Evolutionary conservation across 92 coral and sea anemone genomes (phyloP), one percentile per base, ranked within the genome.

Genomic region (Paramuricea clavata): DNA sequence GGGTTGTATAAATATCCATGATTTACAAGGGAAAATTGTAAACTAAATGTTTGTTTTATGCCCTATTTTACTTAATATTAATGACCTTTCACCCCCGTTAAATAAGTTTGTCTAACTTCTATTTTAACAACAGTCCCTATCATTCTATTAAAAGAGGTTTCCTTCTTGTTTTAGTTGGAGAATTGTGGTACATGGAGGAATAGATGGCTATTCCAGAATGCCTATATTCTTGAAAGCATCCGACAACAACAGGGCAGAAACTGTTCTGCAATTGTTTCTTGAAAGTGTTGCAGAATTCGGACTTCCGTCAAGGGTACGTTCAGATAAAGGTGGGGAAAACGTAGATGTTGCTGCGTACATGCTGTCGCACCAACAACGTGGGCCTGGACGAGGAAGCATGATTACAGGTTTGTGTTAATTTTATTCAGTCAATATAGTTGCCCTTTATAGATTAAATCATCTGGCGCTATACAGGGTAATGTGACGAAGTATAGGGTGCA

Each of bases 381-480:
- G 65, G 26, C 65, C 65, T 17, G 65, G 65, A 57, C 65, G 65
- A 23, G 65, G 65, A 17, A 57, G 65, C 26, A 57, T 57, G 65
- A 57, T 57, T 10, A 57, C 65, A 57, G 65, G 65, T 22, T 10
- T 16, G 26, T 17, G 65, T n/a, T n/a, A n/a, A n/a, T n/a, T n/a
- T n/a, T n/a, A n/a, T n/a, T n/a, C n/a, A n/a, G n/a, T n/a, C n/a
- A n/a, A n/a, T n/a, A n/a, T n/a, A n/a, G n/a, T n/a, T n/a, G n/a
- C n/a, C n/a, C n/a, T 57, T 23, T 57, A 57, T 57, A 16, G 49
- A 42, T 57, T 57, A 16, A 19, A 1, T 57, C 17, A 16, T 74
- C 49, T 21, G 42, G n/a, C n/a, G n/a, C n/a, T n/a, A n/a, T n/a
- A n/a, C n/a, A n/a, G n/a, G n/a, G n/a, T n/a, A n/a, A n/a, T n/a